Conservation (phyloP, 1,140 invertebrate species). For the Popillia japonica region DNA sequence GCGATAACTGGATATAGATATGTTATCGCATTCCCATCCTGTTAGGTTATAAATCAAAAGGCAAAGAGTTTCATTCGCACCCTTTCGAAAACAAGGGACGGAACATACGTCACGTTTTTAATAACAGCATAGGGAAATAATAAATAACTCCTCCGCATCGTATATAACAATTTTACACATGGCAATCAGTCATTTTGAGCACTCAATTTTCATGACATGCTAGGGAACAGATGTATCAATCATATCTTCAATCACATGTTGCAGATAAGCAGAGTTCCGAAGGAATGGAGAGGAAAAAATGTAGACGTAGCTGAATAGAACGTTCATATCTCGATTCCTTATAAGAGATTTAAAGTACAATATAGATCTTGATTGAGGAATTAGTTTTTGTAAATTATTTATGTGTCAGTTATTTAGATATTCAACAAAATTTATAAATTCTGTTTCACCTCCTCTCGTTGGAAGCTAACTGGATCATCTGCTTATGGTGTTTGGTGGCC, state of each 20-base stretch:
- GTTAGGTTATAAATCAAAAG: not conserved
- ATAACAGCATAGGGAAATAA: not conserved
- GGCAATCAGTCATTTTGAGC: slow-evolving; percentile 13
- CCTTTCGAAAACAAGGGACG: not conserved
- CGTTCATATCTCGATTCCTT: too few relatives aligned
- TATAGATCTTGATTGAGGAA: too few relatives aligned
- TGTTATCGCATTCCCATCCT: not conserved
- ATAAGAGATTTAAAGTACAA: too few relatives aligned
- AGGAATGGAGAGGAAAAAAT: too few relatives aligned
- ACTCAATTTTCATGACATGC: slow-evolving; percentile 1
- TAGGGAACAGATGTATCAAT: slow-evolving; percentile 6
- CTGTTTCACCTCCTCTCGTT: too few relatives aligned
- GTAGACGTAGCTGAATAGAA: too few relatives aligned
- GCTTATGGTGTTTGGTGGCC: too few relatives aligned
- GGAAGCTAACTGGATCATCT: too few relatives aligned
- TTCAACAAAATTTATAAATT: too few relatives aligned
- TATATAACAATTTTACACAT: not conserved
- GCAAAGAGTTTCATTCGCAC: not conserved
- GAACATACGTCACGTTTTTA: slow-evolving; percentile 2
- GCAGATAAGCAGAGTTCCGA: not conserved
- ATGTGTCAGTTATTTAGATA: too few relatives aligned
- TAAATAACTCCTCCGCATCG: not conserved
- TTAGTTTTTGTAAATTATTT: too few relatives aligned
- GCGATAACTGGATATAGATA: too few relatives aligned
- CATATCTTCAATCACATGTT: not conserved